Evolutionary conservation across 1,140 invertebrate genomes (phyloP), one percentile per base, ranked within the genome.

Genomic region (Ladona fulva): DNA sequence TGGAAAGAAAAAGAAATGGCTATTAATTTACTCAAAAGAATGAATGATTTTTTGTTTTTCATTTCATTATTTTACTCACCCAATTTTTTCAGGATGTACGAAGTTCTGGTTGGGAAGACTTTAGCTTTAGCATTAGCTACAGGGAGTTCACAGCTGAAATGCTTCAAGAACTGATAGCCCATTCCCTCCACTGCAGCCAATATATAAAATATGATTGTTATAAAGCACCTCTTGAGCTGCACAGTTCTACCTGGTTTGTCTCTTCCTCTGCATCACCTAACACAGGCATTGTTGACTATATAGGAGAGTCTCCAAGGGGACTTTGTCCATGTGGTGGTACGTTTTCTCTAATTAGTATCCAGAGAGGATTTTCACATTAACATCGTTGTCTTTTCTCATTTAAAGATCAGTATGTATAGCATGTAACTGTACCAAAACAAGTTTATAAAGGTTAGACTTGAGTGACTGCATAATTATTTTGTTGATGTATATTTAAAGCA

Each of bases 201-300:
- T 92, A 94, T 80, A 92, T 97, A 25, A 94, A 94, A 82, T 98
- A 97, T 82, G 94, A 96, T 80, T 98, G 96, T 81, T 93, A 93
- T 81, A 93, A 93, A 85, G 94, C 94, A 11, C 94, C 94, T 19
- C 85, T 97, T 76, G 93, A 95, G 79, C 85, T 97, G 24, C 94
- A 96, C 81, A 93, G 93, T 59, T 92, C 94, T 16, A 96, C 95
- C 0, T 97, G 95, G 94, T 96, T 98, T 83, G 89, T 91, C 78
- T 93, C 92, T 59, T 66, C 52, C 14, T 66, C 52, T 66, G 52
- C 52, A 66, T 95, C 93, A 3, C 91, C 89, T 37, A 88, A 90
- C 77, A 90, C 92, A 86, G 85, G 89, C 42, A 92, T 92, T 74
- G 92, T 95, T 1, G 93, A 95, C 84, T 94, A 91, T 81, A 89